Evolutionary conservation across 2,888 invertebrate genomes (phyloP), one percentile per base, ranked within the genome.

Genomic region (Gonocerus acuteangulatus): DNA sequence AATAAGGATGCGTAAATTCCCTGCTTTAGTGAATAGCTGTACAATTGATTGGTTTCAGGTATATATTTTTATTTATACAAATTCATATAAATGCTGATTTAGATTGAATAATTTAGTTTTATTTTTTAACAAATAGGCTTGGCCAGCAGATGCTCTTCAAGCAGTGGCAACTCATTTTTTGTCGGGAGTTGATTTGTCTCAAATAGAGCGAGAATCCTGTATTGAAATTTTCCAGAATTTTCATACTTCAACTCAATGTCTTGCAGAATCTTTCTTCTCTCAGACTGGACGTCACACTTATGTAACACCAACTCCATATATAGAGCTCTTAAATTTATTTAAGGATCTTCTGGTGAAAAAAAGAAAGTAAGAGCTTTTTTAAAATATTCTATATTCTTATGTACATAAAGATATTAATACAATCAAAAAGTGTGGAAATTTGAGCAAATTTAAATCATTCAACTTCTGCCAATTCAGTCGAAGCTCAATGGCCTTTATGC

Each of bases 21-120:
- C 95, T 0, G 85, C 93, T 0, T 81, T 95, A 18, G 90, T 95
- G 62, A 95, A 94, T 73, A 95, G 94, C 73, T 95, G 95, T 72
- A 95, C 94, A 1, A 94, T 95, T 65, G 93, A 95, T 74, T 95
- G 95, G 95, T 91, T 95, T 74, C 92, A 90, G 78, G 81, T 80
- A 23, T 1, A 19, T 1, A 11, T 7, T 42, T 7, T 7, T 13
- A 3, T 27, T 27, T 27, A 27, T 51, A n/a, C 18, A 39, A 61
- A 48, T 32, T 19, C 4, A 15, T 42, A 18, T 11, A n/a, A n/a
- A n/a, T n/a, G n/a, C n/a, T n/a, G n/a, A n/a, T n/a, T n/a, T n/a
- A n/a, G n/a, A n/a, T n/a, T n/a, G n/a, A n/a, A n/a, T n/a, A n/a
- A n/a, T n/a, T n/a, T n/a, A n/a, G n/a, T n/a, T n/a, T n/a, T n/a